A percentile compares a stretch with the other conserved stretches of the same genome.
phyloP scores from a whole-genome alignment of 2,113 vertebrate species.

The Tretioscincus oriximinensis region DNA sequence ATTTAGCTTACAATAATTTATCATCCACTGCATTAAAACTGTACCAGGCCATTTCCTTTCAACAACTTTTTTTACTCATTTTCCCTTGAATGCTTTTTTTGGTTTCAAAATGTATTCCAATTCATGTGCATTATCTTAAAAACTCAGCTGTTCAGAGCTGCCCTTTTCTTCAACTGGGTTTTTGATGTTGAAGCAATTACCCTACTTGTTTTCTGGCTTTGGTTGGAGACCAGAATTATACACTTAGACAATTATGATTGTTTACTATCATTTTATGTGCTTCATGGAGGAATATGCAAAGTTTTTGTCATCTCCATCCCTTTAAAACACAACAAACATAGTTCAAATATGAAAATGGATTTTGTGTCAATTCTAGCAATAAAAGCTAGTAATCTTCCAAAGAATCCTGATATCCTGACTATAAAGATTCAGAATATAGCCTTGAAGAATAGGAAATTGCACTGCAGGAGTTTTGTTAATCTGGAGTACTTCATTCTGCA shows the following conservation, averaged over 20 bases:
- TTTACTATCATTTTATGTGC: constrained; percentile 41
- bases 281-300: constrained; percentile 44
- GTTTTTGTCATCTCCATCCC: constrained; percentile 33
- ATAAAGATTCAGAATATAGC: no score
- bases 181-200: constrained; percentile 68
- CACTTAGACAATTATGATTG: constrained; percentile 64
- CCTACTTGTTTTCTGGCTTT: constrained; percentile 55
- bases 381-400: neutral
- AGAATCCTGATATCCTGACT: neutral
- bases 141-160: constrained; percentile 51
- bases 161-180: constrained; percentile 55
- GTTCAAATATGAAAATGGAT: constrained; percentile 39
- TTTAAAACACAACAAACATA: constrained; percentile 43
- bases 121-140: constrained; percentile 59
- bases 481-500: no score
- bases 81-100: neutral
- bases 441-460: no score
- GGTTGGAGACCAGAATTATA: constrained; percentile 60
- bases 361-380: constrained; percentile 45
- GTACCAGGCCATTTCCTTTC: neutral
- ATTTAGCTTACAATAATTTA: neutral
- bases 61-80: constrained; percentile 13
- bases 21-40: neutral
- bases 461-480: no score
- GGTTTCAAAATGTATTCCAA: constrained; percentile 56